Percentiles rank a stretch among this genome's conserved stretches.
Evolutionary conservation across 1,140 invertebrate genomes (phyloP).

Genomic region (Cotesia vestalis): DNA sequence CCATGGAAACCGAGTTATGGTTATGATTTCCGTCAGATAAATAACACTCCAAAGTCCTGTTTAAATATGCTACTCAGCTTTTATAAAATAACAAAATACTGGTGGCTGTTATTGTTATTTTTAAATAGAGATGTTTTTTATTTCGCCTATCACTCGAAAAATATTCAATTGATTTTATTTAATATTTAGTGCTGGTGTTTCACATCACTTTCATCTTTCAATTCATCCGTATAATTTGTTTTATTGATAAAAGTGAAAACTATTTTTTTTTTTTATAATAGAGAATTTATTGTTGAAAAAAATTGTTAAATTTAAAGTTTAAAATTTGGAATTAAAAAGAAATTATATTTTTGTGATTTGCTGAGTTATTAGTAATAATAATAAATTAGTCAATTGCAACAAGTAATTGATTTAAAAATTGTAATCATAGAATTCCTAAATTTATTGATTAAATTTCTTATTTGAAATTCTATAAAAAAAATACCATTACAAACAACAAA

Average conservation of each 20-base stretch:
- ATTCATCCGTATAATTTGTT: not conserved
- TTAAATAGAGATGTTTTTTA: conserved; percentile 6
- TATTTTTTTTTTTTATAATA: too few relatives aligned
- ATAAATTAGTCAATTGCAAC: too few relatives aligned
- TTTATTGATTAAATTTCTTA: too few relatives aligned
- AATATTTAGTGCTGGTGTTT: conserved; percentile 3
- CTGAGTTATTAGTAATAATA: too few relatives aligned
- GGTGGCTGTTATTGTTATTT: too few relatives aligned
- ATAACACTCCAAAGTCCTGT: conserved; percentile 39
- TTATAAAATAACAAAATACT: not conserved
- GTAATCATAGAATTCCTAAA: too few relatives aligned
- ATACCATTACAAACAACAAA: too few relatives aligned
- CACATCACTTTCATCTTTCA: conserved; percentile 17
- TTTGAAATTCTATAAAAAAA: too few relatives aligned
- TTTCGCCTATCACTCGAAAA: conserved; percentile 1
- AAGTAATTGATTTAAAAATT: too few relatives aligned
- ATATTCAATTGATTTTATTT: conserved; percentile 23
- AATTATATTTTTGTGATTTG: too few relatives aligned
- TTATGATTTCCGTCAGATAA: conserved; percentile 52
- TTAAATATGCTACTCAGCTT: conserved; percentile 18
- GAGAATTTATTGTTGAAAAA: not conserved
- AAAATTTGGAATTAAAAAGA: too few relatives aligned
- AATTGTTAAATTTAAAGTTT: not conserved
- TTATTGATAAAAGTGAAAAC: too few relatives aligned
- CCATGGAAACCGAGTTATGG: conserved; percentile 61